Evolutionary conservation across 1,140 invertebrate genomes (phyloP).

Genomic region (Telenomus remus): DNA sequence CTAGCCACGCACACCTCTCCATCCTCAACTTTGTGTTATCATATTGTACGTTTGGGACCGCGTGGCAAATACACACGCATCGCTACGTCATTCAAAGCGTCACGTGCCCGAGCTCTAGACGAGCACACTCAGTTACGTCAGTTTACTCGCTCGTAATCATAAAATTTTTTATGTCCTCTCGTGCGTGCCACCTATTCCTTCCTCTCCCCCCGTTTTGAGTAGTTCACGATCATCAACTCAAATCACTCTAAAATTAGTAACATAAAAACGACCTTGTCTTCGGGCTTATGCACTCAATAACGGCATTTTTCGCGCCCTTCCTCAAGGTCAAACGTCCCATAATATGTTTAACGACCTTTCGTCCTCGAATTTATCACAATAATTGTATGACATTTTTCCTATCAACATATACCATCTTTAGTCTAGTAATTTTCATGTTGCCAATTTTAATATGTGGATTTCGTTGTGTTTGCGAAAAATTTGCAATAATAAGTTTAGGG

Average conservation of each 20-base stretch:
- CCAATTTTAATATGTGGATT: no score
- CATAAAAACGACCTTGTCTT: conserved; percentile 51
- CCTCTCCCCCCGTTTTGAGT: conserved; percentile 31
- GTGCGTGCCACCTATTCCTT: conserved; percentile 56
- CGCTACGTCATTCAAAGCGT: conserved; percentile 69
- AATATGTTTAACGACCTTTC: conserved; percentile 34
- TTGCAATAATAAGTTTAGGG: no score
- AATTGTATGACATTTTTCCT: no score
- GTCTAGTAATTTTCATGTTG: no score
- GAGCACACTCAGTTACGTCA: conserved; percentile 70
- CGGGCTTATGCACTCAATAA: conserved; percentile 51
- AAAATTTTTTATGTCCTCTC: conserved; percentile 73
- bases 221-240: conserved; percentile 40
- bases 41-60: conserved; percentile 57
- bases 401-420: no score
- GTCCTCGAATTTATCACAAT: conserved; percentile 7
- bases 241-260: conserved; percentile 56
- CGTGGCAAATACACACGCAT: conserved; percentile 66
- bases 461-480: no score
- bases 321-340: conserved; percentile 36
- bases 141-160: conserved; percentile 74
- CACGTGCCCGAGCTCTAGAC: conserved; percentile 64
- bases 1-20: conserved; percentile 36
- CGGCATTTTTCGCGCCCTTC: conserved; percentile 51
- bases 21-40: conserved; percentile 49